phyloP scores from a whole-genome alignment of 2,113 vertebrate species.

The Hippoglossus stenolepis region DNA sequence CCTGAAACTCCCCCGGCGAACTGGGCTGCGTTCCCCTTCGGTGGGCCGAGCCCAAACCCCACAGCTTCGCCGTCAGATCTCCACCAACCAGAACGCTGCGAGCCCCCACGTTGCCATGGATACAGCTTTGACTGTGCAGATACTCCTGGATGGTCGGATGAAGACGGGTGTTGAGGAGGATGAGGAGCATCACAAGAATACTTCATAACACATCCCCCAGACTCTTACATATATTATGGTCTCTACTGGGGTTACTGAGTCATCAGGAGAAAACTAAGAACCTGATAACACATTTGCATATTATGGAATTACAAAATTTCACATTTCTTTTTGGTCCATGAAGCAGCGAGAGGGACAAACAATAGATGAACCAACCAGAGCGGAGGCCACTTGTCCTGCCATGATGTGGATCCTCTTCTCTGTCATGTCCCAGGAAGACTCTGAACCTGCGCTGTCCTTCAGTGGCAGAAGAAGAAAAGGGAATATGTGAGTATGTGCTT shows the following conservation, averaged over 20 bases:
- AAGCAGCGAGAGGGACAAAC: not conserved
- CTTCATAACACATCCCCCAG: no score
- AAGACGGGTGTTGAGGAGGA: not conserved
- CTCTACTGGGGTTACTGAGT: no score
- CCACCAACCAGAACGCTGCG: conserved; percentile 88
- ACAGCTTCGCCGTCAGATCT: conserved; percentile 89
- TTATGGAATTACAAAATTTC: not conserved
- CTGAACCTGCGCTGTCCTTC: conserved; percentile 55
- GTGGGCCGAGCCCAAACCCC: conserved; percentile 87
- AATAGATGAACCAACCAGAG: conserved; percentile 77
- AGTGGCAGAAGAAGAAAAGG: conserved; percentile 1
- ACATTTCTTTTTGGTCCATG: no score
- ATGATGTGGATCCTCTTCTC: conserved; percentile 81
- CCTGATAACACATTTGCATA: not conserved
- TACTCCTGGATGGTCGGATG: conserved; percentile 80
- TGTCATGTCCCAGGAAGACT: conserved; percentile 70
- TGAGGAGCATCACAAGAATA: not conserved
- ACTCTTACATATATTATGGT: no score
- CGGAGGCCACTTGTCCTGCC: conserved; percentile 81
- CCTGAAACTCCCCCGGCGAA: conserved; percentile 22
- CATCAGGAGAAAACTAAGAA: no score
- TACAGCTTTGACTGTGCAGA: conserved; percentile 84
- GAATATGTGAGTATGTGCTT: fast-evolving
- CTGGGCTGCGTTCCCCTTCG: conserved; percentile 49
- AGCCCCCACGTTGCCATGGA: conserved; percentile 91